Conservation (phyloP, 1,140 invertebrate species). For the Nebria ingens region DNA sequence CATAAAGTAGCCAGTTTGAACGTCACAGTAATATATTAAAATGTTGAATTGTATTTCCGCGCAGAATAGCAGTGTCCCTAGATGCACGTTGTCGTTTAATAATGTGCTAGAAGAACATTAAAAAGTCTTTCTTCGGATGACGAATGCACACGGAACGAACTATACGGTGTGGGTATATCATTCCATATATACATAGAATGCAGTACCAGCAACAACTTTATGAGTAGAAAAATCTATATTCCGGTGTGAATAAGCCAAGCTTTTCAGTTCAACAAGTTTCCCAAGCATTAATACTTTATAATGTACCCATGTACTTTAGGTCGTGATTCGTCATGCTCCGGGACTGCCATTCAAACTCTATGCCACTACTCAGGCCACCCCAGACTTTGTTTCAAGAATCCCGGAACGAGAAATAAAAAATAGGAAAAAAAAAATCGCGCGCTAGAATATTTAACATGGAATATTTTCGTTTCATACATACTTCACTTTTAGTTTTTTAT, state of each 20-base stretch:
- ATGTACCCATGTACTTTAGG: not conserved
- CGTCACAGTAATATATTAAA: no score
- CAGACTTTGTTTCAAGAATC: not conserved
- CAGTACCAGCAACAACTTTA: not conserved
- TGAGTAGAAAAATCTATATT: not conserved
- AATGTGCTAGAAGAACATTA: not conserved
- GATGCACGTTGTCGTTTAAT: no score
- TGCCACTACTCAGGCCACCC: not conserved
- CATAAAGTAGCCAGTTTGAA: no score
- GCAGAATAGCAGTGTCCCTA: no score
- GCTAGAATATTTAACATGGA: no score
- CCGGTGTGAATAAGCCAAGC: not conserved
- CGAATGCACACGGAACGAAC: not conserved
- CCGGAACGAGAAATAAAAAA: no score
- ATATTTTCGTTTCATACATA: no score
- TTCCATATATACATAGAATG: not conserved
- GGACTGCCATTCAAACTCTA: not conserved
- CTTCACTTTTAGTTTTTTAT: no score
- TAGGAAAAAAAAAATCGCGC: no score
- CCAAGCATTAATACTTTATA: not conserved
- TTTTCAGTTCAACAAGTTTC: not conserved
- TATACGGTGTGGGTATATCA: not conserved
- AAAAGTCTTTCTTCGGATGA: not conserved
- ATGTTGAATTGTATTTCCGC: no score
- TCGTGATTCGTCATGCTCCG: not conserved